These are phyloP conservation scores for Brachyhypopomus occidentalis DNA, from an alignment of 2,113 vertebrate genomes.

Conservation along the genomic window DNA sequence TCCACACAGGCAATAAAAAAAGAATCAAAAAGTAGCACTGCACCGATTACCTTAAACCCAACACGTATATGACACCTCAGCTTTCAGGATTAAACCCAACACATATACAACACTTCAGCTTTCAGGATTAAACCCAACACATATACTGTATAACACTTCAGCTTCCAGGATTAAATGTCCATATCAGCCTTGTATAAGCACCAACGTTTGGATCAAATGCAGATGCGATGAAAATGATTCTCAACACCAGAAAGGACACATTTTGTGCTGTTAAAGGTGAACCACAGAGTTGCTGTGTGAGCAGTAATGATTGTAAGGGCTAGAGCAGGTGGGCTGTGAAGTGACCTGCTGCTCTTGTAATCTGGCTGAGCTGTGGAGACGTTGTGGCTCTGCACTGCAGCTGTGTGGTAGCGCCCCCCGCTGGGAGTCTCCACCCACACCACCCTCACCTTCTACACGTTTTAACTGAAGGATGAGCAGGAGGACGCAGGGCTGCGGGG, in stretches of 20 bases:
- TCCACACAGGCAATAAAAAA: background rate
- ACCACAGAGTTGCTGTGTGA: slow-evolving; percentile 25
- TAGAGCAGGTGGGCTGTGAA: slow-evolving; percentile 47
- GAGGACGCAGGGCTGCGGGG: slow-evolving; percentile 3
- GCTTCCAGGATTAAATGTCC: background rate
- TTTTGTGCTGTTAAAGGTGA: slow-evolving; percentile 46
- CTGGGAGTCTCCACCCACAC: slow-evolving; percentile 57
- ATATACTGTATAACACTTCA: background rate
- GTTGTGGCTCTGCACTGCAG: slow-evolving; percentile 62
- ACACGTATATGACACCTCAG: too few species aligned
- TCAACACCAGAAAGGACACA: slow-evolving; percentile 67
- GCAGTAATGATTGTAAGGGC: background rate
- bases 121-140: background rate
- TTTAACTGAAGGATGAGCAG: background rate
- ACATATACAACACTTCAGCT: too few species aligned
- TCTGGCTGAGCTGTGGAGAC: slow-evolving; percentile 19
- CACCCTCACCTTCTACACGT: slow-evolving; percentile 51
- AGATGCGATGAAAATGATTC: slow-evolving; percentile 69
- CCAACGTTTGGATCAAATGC: slow-evolving; percentile 71
- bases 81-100: too few species aligned
- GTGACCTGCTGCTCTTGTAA: slow-evolving; percentile 40
- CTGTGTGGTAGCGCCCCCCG: slow-evolving; percentile 53
- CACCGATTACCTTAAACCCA: background rate
- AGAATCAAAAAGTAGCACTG: background rate
- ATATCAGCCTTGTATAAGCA: slow-evolving; percentile 3